These are phyloP conservation scores for Lucilia cuprina DNA, from an alignment of 1,140 invertebrate genomes.

Conservation along the genomic window DNA sequence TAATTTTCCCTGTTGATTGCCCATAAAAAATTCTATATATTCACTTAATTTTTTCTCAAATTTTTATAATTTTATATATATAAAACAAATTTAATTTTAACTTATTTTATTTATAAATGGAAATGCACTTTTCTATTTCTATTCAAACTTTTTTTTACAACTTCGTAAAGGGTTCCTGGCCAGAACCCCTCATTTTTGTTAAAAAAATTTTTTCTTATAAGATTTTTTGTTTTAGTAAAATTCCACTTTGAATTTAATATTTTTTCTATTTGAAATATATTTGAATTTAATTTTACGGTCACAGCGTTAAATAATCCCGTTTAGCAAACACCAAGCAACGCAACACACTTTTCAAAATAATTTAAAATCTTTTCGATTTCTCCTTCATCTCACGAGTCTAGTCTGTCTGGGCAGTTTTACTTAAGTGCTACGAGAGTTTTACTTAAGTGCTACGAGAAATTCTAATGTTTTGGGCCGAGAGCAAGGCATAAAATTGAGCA, in stretches of 20 bases:
- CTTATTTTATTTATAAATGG: slow-evolving; percentile 3
- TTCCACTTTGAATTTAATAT: neutral
- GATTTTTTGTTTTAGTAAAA: neutral
- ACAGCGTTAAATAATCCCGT: slow-evolving; percentile 28
- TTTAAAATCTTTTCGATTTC: slow-evolving; percentile 10
- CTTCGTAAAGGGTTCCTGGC: neutral
- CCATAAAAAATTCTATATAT: slow-evolving; percentile 49
- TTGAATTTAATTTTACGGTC: neutral
- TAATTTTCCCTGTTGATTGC: slow-evolving; percentile 60
- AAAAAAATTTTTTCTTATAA: neutral
- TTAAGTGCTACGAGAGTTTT: neutral
- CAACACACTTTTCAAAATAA: slow-evolving; percentile 34
- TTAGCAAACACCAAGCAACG: slow-evolving; percentile 10
- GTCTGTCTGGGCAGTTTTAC: neutral
- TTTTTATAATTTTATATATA: slow-evolving; percentile 26
- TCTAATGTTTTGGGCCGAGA: neutral
- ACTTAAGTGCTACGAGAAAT: neutral
- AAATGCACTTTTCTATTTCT: slow-evolving; percentile 21
- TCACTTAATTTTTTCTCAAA: neutral
- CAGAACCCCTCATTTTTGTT: neutral
- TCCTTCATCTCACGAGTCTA: neutral
- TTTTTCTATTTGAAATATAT: slow-evolving; percentile 3
- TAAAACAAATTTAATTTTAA: slow-evolving; percentile 9
- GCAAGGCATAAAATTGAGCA: neutral
- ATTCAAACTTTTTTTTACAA: neutral